A percentile compares a stretch with the other conserved stretches of the same genome.
Conservation (phyloP, 1,140 invertebrate species). For the Hirudo medicinalis region DNA sequence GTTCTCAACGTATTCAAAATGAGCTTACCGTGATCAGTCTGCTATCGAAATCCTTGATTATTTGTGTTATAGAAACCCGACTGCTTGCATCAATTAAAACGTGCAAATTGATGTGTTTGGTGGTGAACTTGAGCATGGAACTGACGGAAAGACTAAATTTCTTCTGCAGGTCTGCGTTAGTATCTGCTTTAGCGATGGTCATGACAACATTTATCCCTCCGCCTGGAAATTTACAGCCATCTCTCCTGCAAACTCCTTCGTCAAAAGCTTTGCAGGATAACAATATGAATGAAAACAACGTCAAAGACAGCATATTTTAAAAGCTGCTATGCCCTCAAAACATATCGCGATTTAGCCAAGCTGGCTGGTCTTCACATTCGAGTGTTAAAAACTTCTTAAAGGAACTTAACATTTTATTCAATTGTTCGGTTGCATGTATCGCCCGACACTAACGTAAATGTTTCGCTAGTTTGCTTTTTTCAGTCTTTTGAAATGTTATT, state of each 20-base stretch:
- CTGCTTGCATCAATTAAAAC: conserved; percentile 56
- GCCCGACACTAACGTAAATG: too few species aligned
- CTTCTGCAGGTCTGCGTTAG: conserved; percentile 47
- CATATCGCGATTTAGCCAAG: too few species aligned
- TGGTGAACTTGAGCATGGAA: conserved; percentile 46
- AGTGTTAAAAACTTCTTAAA: too few species aligned
- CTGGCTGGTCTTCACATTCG: too few species aligned
- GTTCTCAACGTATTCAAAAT: conserved; percentile 37
- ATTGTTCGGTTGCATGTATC: too few species aligned
- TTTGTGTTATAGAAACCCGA: conserved; percentile 31
- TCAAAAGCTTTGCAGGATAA: too few species aligned
- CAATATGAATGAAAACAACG: too few species aligned
- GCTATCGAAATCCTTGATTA: conserved; percentile 49
- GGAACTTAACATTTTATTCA: too few species aligned
- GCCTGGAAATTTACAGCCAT: background rate
- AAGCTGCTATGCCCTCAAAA: too few species aligned
- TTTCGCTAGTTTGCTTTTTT: too few species aligned
- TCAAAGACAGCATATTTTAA: too few species aligned
- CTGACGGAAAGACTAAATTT: conserved; percentile 50
- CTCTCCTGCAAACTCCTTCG: background rate
- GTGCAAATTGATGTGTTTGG: conserved; percentile 50
- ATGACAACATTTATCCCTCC: conserved; percentile 34
- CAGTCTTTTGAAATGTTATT: too few species aligned
- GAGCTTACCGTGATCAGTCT: conserved; percentile 39
- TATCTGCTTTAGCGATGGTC: conserved; percentile 50